Evolutionary conservation across 2,888 invertebrate species (phyloP).

Genomic region (Atrina japonica): DNA sequence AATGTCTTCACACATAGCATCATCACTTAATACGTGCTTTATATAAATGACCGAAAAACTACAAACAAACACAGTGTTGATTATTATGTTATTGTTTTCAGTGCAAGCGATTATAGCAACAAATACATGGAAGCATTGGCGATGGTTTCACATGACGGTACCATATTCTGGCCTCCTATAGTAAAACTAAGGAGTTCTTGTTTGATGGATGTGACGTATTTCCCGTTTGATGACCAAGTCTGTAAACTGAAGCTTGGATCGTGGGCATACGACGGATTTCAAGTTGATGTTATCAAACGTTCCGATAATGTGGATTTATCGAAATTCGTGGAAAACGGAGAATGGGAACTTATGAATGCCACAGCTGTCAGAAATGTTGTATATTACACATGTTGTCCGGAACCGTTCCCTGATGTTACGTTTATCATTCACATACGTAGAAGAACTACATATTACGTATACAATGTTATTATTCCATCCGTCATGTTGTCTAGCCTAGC

Average conservation of each 20-base stretch:
- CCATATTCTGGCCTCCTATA: slow-evolving; percentile 78
- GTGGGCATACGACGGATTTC: slow-evolving; percentile 77
- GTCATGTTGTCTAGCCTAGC: slow-evolving; percentile 81
- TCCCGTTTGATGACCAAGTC: slow-evolving; percentile 73
- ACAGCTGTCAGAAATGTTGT: slow-evolving; percentile 74
- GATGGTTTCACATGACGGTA: slow-evolving; percentile 79
- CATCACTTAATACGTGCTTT: too few species aligned
- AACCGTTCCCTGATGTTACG: slow-evolving; percentile 81
- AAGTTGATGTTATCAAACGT: slow-evolving; percentile 73
- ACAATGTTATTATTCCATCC: slow-evolving; percentile 81
- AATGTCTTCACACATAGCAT: too few species aligned
- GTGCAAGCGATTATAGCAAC: slow-evolving; percentile 70
- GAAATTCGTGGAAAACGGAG: slow-evolving; percentile 77
- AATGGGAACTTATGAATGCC: slow-evolving; percentile 76
- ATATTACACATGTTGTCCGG: slow-evolving; percentile 76
- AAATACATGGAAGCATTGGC: slow-evolving; percentile 83
- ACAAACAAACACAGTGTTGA: too few species aligned
- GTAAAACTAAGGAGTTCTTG: slow-evolving; percentile 77
- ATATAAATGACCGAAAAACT: too few species aligned
- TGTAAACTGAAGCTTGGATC: slow-evolving; percentile 73
- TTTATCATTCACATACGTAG: slow-evolving; percentile 82
- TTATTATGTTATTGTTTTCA: too few species aligned
- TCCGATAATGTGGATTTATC: slow-evolving; percentile 73
- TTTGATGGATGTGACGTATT: slow-evolving; percentile 72
- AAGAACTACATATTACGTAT: slow-evolving; percentile 79